Percentiles rank a stretch among this genome's conserved stretches.
These are phyloP conservation scores for Pyrochroa serraticornis DNA, from an alignment of 2,888 invertebrate species.

Conservation along the genomic window DNA sequence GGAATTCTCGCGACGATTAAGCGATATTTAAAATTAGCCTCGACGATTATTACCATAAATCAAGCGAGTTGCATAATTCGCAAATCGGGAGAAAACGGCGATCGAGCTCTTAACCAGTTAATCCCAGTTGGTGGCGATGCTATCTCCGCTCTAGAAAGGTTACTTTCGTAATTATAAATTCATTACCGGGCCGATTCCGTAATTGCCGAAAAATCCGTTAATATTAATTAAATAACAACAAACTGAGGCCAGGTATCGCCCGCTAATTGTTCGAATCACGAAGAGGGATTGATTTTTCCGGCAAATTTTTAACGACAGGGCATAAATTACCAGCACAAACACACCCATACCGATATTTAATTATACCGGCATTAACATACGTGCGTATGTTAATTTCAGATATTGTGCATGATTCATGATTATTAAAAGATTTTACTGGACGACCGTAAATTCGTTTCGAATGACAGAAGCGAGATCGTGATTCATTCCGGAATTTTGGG, in stretches of 20 bases:
- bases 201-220: slow-evolving; percentile 25
- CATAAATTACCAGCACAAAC: slow-evolving; percentile 13
- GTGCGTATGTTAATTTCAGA: slow-evolving; percentile 23
- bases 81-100: no score
- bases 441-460: slow-evolving; percentile 14
- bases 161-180: slow-evolving; percentile 17
- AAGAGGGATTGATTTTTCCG: slow-evolving; percentile 12
- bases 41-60: no score
- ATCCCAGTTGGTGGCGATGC: background rate
- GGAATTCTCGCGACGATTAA: slow-evolving; percentile 9
- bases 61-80: no score
- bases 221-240: slow-evolving; percentile 19
- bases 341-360: slow-evolving; percentile 23
- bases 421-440: slow-evolving; percentile 25
- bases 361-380: slow-evolving; percentile 14
- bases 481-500: background rate
- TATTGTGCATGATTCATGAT: slow-evolving; percentile 28
- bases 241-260: background rate
- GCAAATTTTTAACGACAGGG: slow-evolving; percentile 1
- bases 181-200: slow-evolving; percentile 1
- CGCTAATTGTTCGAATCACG: slow-evolving; percentile 14
- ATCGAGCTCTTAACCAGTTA: no score
- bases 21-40: background rate
- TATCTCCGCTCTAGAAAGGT: background rate
- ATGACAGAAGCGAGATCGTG: slow-evolving; percentile 9